phyloP scores from a whole-genome alignment of 2,888 invertebrate genomes.

The Hypercompe scribonia region DNA sequence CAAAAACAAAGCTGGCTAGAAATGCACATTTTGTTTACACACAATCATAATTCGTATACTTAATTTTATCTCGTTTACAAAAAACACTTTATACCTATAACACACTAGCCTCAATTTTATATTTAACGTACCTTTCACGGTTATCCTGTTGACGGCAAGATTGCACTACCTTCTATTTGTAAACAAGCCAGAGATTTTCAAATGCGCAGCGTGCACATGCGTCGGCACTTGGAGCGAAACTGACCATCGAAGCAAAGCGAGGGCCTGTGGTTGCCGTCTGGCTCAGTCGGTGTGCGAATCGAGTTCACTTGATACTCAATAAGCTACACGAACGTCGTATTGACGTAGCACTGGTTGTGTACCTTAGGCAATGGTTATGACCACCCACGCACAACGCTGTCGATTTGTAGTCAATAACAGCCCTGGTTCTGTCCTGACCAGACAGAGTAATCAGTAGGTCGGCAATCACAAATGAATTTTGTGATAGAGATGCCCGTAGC shows the following conservation, averaged over 20 bases:
- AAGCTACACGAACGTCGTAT: conserved; percentile 46
- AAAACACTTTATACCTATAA: conserved; percentile 53
- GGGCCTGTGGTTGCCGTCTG: conserved; percentile 35
- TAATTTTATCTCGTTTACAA: conserved; percentile 27
- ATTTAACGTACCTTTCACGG: conserved; percentile 76
- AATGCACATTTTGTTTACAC: conserved; percentile 71
- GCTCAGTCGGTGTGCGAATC: conserved; percentile 65
- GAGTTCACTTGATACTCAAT: conserved; percentile 68
- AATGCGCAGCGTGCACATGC: conserved; percentile 62
- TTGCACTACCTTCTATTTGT: conserved; percentile 75
- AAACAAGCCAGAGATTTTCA: conserved; percentile 66
- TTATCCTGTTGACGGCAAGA: conserved; percentile 71
- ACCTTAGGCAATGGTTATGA: conserved; percentile 45
- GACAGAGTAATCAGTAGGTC: conserved; percentile 23
- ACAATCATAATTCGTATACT: conserved; percentile 28
- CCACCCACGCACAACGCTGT: conserved; percentile 56
- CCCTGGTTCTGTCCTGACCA: conserved; percentile 27
- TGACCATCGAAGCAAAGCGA: conserved; percentile 57
- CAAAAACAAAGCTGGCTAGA: conserved; percentile 71
- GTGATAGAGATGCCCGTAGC: conserved; percentile 6
- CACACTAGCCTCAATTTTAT: conserved; percentile 71
- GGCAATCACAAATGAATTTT: conserved; percentile 5
- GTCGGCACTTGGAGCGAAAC: conserved; percentile 69
- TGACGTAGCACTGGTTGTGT: conserved; percentile 49
- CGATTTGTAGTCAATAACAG: conserved; percentile 44